Evolutionary conservation across 2,888 invertebrate genomes (phyloP), one percentile per base, ranked within the genome.

Genomic region (Luffia ferchaultella): DNA sequence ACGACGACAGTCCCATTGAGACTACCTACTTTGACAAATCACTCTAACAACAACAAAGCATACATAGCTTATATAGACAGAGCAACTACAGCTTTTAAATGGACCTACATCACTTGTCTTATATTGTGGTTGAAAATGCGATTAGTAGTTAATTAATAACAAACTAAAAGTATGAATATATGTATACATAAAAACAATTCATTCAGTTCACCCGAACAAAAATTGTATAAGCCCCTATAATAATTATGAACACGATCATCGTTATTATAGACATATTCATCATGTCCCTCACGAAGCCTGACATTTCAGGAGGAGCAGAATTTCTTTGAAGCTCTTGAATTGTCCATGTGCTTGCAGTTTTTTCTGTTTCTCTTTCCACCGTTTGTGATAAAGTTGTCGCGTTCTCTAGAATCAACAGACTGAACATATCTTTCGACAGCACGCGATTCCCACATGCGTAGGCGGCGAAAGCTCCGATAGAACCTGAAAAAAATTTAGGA

Each of bases 221-320:
- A 46, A 62, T 19, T 9, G 60, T 56, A 49, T 68, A 68, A 1
- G 54, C 45, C 1, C 61, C 18, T 0, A 69, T 45, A 42, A 70
- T 60, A 1, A 60, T 1, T 9, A 57, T 47, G 43, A 62, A 62
- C 16, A 65, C 58, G 1, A 52, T 9, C 5, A 68, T 54, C 0
- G 64, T 57, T 59, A 64, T 53, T 3, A 64, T 40, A 2, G 70
- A 66, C 57, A 63, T 48, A 46, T 68, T 61, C 2, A 65, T 54
- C 18, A 70, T 58, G 49, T 63, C 58, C 30, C 54, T 56, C 49
- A 60, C 53, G 40, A 66, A 57, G 20, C 59, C 55, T 12, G 62
- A 57, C 16, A 52, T 46, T 2, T 59, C 61, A 2, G 65, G 55
- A 7, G 20, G 20, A 30, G 30, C 65, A 1, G 62, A 59, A 50